These are phyloP conservation scores for Holotrichia oblita DNA, from an alignment of 1,140 invertebrate genomes.

Conservation along the genomic window DNA sequence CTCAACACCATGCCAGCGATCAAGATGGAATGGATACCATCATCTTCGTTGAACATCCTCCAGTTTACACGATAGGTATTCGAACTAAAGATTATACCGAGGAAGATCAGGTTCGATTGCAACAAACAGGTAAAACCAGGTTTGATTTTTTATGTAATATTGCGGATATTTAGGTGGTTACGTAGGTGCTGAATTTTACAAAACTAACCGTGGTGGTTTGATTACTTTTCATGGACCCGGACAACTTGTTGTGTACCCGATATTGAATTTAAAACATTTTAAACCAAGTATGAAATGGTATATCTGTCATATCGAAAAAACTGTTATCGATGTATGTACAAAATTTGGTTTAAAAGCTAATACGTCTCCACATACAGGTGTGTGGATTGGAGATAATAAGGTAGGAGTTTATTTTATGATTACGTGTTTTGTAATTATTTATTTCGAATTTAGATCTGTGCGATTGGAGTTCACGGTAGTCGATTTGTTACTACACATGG, in stretches of 20 bases:
- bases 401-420: conserved; percentile 39
- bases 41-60: conserved; percentile 79
- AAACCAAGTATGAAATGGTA: conserved; percentile 85
- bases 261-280: conserved; percentile 86
- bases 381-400: conserved; percentile 60
- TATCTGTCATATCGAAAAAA: conserved; percentile 83
- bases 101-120: conserved; percentile 74
- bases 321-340: conserved; percentile 82
- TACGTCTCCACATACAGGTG: conserved; percentile 58
- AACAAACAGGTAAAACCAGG: conserved; percentile 70
- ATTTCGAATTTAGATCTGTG: conserved; percentile 70
- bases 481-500: conserved; percentile 91
- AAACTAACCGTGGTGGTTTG: conserved; percentile 92
- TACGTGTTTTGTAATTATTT: background rate
- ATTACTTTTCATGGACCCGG: conserved; percentile 99
- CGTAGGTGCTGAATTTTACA: conserved; percentile 82
- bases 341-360: conserved; percentile 64
- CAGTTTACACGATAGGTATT: conserved; percentile 94
- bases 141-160: background rate
- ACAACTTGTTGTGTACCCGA: conserved; percentile 95
- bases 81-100: conserved; percentile 77
- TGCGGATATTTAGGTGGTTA: background rate
- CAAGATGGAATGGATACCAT: conserved; percentile 67
- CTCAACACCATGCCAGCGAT: conserved; percentile 63
- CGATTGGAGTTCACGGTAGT: conserved; percentile 86